Evolutionary conservation across 1,140 invertebrate species (phyloP).

Genomic region (Pachypeltis micranthus): DNA sequence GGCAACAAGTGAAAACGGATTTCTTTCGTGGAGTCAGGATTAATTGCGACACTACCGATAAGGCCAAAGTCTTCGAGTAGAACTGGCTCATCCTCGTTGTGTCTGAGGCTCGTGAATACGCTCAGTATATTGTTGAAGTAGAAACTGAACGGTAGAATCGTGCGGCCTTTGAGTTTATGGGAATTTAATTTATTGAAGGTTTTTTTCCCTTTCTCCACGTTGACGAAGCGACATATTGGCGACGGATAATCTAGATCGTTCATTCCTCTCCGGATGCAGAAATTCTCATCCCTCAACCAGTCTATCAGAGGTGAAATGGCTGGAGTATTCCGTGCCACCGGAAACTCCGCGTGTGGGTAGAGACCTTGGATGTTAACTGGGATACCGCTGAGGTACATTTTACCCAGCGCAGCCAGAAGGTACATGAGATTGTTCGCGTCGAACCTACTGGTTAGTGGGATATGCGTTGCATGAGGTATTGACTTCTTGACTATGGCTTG

Average conservation of each 20-base stretch:
- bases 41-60: background rate
- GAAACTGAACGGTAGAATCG: background rate
- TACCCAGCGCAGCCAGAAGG: conserved; percentile 42
- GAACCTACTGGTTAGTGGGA: conserved; percentile 45
- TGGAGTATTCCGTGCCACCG: conserved; percentile 58
- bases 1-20: background rate
- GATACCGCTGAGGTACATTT: conserved; percentile 52
- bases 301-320: conserved; percentile 53
- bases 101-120: background rate
- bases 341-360: conserved; percentile 49
- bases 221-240: background rate
- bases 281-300: conserved; percentile 38
- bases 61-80: background rate
- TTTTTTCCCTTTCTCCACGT: background rate
- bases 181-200: background rate
- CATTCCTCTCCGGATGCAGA: background rate
- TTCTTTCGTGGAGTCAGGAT: background rate
- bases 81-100: background rate
- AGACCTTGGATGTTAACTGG: conserved; percentile 46
- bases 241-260: background rate
- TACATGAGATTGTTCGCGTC: conserved; percentile 38
- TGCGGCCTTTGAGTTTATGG: background rate
- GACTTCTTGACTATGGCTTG: conserved; percentile 47
- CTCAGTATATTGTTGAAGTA: background rate
- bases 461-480: conserved; percentile 39